Percentiles rank a stretch among this genome's conserved stretches.
phyloP scores from a whole-genome alignment of 2,888 invertebrate species.

The Augochlorella aurata region DNA sequence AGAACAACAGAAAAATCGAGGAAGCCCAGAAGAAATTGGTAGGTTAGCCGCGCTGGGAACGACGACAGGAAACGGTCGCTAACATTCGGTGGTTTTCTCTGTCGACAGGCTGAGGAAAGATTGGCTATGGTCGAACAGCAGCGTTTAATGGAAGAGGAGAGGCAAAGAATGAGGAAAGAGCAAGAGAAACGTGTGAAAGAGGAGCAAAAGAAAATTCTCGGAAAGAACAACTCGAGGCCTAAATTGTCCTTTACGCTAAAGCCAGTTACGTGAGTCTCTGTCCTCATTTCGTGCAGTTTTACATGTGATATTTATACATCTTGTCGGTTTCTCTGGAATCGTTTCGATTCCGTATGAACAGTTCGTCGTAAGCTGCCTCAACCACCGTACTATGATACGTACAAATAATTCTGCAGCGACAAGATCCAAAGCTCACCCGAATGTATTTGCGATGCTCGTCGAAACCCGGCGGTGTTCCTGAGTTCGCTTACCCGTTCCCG shows the following conservation, averaged over 20 bases:
- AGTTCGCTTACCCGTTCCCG: conserved; percentile 56
- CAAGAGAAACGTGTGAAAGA: conserved; percentile 95
- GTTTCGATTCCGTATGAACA: conserved; percentile 59
- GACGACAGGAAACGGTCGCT: neutral
- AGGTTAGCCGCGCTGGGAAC: conserved; percentile 77
- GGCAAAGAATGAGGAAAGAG: conserved; percentile 95
- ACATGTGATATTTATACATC: conserved; percentile 76
- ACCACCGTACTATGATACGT: conserved; percentile 26
- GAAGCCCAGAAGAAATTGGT: conserved; percentile 98
- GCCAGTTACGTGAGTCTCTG: conserved; percentile 87
- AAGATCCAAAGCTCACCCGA: conserved; percentile 60
- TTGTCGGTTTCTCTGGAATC: conserved; percentile 64
- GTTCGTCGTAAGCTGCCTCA: conserved; percentile 39
- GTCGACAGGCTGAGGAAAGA: conserved; percentile 94
- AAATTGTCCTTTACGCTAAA: conserved; percentile 96
- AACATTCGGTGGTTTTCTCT: neutral
- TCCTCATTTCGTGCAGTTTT: conserved; percentile 70
- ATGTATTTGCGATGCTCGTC: conserved; percentile 56
- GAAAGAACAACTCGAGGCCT: conserved; percentile 98
- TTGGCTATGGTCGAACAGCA: conserved; percentile 98
- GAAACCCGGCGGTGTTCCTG: conserved; percentile 49
- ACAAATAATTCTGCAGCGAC: conserved; percentile 46
- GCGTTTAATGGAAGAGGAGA: conserved; percentile 96
- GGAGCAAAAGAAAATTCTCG: conserved; percentile 98
- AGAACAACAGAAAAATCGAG: conserved; percentile 98